Evolutionary conservation across 2,797 vertebrate species (phyloP).

Genomic region (Phrynocephalus vlangalii): DNA sequence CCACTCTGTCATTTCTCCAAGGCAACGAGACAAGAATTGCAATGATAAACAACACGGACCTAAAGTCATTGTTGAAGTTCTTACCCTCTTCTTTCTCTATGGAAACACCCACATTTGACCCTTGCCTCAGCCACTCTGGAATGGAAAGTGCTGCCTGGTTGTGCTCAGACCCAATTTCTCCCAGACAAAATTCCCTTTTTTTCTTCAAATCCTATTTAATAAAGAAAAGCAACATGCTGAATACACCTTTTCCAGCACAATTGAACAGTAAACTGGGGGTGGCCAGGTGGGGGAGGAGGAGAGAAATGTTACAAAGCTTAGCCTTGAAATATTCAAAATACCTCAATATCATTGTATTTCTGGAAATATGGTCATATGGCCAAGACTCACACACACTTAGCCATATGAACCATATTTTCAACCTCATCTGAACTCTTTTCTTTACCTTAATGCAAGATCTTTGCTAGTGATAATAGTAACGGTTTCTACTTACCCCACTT

Average conservation of each 20-base stretch:
- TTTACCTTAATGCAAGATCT: background rate
- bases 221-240: conserved; percentile 34
- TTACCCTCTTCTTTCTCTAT: conserved; percentile 10
- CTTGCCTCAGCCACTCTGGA: background rate
- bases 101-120: background rate
- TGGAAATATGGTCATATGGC: background rate
- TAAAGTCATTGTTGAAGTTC: background rate
- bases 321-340: background rate
- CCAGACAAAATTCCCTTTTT: background rate
- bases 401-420: too few species aligned
- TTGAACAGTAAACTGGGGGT: background rate
- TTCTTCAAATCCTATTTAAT: conserved; percentile 44
- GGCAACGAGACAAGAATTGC: background rate
- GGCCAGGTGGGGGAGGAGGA: background rate
- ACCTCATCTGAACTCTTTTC: background rate
- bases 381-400: background rate
- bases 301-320: background rate
- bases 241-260: background rate
- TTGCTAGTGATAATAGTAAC: too few species aligned
- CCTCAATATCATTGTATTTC: background rate
- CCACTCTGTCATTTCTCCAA: background rate
- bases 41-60: background rate
- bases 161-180: rapidly evolving
- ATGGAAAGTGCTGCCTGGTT: conserved; percentile 7
- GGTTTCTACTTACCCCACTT: background rate